Evolutionary conservation across 2,888 invertebrate genomes (phyloP).

Genomic region (Xanthorhoe spadicearia): DNA sequence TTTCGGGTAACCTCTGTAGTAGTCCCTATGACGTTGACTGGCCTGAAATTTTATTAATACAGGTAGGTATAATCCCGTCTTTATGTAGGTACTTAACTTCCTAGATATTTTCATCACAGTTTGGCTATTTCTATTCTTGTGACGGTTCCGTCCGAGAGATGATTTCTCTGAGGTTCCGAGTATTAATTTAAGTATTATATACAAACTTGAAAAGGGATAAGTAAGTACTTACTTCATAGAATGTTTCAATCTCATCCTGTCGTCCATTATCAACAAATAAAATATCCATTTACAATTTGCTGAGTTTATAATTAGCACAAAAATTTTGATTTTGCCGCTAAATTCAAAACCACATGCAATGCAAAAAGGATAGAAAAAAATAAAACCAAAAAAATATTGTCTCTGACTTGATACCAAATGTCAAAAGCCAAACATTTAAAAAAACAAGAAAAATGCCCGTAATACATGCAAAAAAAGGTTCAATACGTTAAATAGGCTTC

Average conservation of each 20-base stretch:
- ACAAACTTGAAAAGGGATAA: no score
- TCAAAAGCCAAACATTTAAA: neutral
- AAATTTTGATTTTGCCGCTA: slow-evolving; percentile 26
- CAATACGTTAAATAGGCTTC: neutral
- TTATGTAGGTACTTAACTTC: no score
- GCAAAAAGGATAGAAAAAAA: neutral
- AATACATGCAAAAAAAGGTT: neutral
- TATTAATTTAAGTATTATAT: no score
- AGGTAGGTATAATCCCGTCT: no score
- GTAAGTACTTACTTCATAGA: slow-evolving; percentile 67
- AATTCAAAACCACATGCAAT: neutral
- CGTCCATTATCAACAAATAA: slow-evolving; percentile 71
- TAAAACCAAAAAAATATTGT: neutral
- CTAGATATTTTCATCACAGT: no score
- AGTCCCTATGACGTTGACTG: slow-evolving; percentile 85
- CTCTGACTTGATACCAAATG: neutral
- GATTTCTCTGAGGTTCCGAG: no score
- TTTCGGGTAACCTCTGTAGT: slow-evolving; percentile 85
- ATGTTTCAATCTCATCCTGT: slow-evolving; percentile 75
- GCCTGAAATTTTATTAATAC: slow-evolving; percentile 68
- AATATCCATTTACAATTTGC: slow-evolving; percentile 54
- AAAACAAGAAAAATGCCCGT: neutral
- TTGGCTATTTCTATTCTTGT: no score
- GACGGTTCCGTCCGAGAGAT: no score
- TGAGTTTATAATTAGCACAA: slow-evolving; percentile 16